Evolutionary conservation across 2,888 invertebrate species (phyloP).

Genomic region (Heliconius sara): DNA sequence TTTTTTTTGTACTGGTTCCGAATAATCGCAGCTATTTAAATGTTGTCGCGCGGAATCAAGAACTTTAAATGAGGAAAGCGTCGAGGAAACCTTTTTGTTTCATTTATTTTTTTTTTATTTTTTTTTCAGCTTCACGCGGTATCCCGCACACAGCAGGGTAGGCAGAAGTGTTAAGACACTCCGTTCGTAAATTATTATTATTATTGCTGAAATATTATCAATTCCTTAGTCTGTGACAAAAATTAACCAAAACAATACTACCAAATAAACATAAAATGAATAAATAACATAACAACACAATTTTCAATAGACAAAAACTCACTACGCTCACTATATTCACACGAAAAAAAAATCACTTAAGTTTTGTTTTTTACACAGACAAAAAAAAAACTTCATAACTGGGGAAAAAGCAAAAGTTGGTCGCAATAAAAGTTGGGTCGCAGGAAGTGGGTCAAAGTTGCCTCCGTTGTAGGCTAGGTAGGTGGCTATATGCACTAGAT

Average conservation of each 20-base stretch:
- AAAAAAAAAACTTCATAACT: slow-evolving; percentile 47
- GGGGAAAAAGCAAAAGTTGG: slow-evolving; percentile 56
- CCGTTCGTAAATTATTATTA: too few relatives aligned
- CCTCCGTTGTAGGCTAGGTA: slow-evolving; percentile 43
- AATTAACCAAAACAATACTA: too few relatives aligned
- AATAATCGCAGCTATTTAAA: slow-evolving; percentile 39
- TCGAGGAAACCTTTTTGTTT: slow-evolving; percentile 14
- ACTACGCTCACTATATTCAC: not conserved
- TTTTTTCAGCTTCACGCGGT: too few relatives aligned
- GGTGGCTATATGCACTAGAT: slow-evolving; percentile 26
- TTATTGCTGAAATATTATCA: too few relatives aligned
- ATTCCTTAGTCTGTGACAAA: too few relatives aligned
- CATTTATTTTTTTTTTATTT: too few relatives aligned
- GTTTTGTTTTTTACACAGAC: slow-evolving; percentile 20
- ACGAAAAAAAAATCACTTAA: slow-evolving; percentile 23
- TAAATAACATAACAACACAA: too few relatives aligned
- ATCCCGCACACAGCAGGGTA: too few relatives aligned
- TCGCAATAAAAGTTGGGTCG: slow-evolving; percentile 65
- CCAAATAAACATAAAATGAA: too few relatives aligned
- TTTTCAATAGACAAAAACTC: slow-evolving; percentile 1
- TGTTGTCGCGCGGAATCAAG: slow-evolving; percentile 18
- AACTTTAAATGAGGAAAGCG: slow-evolving; percentile 15
- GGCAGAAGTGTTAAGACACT: too few relatives aligned
- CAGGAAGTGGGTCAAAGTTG: slow-evolving; percentile 74
- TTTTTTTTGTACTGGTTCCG: slow-evolving; percentile 41